Evolutionary conservation across 2,797 vertebrate genomes (phyloP), one percentile per base, ranked within the genome.

Genomic region (Podargus strigoides): DNA sequence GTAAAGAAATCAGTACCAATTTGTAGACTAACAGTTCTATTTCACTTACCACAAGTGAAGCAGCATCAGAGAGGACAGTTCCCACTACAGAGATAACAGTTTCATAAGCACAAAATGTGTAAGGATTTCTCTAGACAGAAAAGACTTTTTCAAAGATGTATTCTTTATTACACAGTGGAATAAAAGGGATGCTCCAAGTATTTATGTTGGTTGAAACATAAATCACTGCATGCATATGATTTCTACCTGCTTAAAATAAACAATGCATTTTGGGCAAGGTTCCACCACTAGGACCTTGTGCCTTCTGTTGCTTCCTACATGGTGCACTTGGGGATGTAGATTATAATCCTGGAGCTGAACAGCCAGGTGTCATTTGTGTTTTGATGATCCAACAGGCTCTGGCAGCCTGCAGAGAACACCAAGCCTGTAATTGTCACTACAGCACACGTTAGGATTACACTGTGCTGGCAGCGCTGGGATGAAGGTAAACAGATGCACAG

Each of bases 181-280:
- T n/a, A 87, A 81, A 37, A 68, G 67, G 50, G 77, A 64, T 69
- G 46, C 10, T 52, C 47, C 59, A 50, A 23, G 36, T 64, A 34
- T 62, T 94, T 69, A 39, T 62, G 32, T 3, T 47, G 34, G 27
- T 41, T 82, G 81, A 91, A 91, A 85, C 21, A 1, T 26, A 23
- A 87, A 89, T 83, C 34, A 18, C 17, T 46, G 21, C 36, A 36
- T 14, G 19, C 32, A n/a, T n/a, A 14, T 7, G 30, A 87, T 85
- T 90, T 82, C 44, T 79, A 79, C 67, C 89, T 73, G 55, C 50
- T 87, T 89, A 78, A 88, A 88, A 90, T 37, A 81, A 94, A 85
- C 30, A 42, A 1, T 53, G 30, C 50, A 34, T 66, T 92, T 82
- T 73, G 79, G 59, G 79, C 62, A 24, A 64, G 75, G 58, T 81